A percentile compares a stretch with the other conserved stretches of the same genome.
phyloP scores from a whole-genome alignment of 2,888 invertebrate species.

The Diabrotica balteata region DNA sequence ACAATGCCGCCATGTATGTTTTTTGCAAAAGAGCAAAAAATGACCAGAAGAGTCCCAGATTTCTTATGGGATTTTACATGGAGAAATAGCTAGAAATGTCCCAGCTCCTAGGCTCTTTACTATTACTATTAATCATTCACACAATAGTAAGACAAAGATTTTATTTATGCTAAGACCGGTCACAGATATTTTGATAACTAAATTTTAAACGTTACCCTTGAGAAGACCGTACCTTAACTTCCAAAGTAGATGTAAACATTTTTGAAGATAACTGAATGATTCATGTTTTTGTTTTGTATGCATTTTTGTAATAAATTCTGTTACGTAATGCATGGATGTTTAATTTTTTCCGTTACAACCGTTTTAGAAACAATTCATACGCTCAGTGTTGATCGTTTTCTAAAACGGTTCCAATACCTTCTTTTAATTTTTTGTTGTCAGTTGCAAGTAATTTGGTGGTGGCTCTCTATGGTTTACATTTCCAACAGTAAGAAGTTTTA shows the following conservation, averaged over 20 bases:
- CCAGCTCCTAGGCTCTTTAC: too few species aligned
- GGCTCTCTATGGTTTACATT: conserved; percentile 29
- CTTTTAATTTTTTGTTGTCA: conserved; percentile 20
- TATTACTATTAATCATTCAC: too few species aligned
- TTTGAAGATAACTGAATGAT: conserved; percentile 19
- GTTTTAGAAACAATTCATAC: conserved; percentile 4
- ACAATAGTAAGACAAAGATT: too few species aligned
- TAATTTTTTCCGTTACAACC: conserved; percentile 35
- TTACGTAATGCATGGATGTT: conserved; percentile 45
- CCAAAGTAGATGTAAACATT: conserved; percentile 25
- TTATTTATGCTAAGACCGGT: too few species aligned
- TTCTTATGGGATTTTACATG: too few species aligned
- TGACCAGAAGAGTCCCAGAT: too few species aligned
- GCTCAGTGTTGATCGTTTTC: not conserved
- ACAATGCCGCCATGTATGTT: too few species aligned
- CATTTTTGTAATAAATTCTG: conserved; percentile 47
- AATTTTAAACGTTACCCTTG: too few species aligned
- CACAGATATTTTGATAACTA: too few species aligned
- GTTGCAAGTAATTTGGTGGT: conserved; percentile 24
- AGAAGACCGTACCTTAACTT: conserved; percentile 17
- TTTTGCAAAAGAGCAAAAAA: too few species aligned
- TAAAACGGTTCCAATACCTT: conserved; percentile 7
- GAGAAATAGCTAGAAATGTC: too few species aligned
- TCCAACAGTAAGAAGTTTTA: conserved; percentile 21
- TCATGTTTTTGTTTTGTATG: conserved; percentile 41